Conservation (phyloP, 1,140 invertebrate species). For the Eriosoma lanigerum region DNA sequence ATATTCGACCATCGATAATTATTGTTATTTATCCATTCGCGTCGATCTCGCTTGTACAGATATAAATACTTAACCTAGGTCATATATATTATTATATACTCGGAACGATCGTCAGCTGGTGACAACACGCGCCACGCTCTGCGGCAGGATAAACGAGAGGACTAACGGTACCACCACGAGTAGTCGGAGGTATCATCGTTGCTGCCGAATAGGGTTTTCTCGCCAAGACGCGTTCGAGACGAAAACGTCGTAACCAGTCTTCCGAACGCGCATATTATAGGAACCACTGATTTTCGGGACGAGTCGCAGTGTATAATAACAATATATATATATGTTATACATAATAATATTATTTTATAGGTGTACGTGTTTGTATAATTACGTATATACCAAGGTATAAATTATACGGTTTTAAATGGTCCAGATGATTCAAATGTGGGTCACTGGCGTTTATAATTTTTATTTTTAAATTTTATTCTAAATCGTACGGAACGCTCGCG, state of each 20-base stretch:
- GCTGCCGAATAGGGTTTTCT: neutral
- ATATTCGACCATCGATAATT: too few relatives aligned
- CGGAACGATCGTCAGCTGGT: too few relatives aligned
- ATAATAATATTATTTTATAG: too few relatives aligned
- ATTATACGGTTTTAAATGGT: slow-evolving; percentile 12
- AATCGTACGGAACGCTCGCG: neutral
- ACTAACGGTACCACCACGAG: neutral
- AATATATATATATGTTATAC: too few relatives aligned
- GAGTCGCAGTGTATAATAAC: neutral
- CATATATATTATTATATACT: too few relatives aligned
- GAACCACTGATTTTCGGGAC: slow-evolving; percentile 4
- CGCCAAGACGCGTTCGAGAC: neutral
- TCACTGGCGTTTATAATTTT: slow-evolving; percentile 12
- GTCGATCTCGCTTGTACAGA: too few relatives aligned
- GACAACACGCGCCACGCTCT: neutral
- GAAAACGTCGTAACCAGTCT: neutral
- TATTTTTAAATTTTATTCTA: neutral
- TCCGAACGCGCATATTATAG: too few relatives aligned
- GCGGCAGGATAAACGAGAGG: neutral
- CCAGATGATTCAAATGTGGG: slow-evolving; percentile 30
- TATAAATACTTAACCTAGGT: too few relatives aligned
- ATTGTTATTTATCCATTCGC: too few relatives aligned
- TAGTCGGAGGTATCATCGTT: too few relatives aligned
- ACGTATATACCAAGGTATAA: neutral
- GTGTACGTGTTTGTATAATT: neutral